Percentiles rank a stretch among this genome's conserved stretches.
Evolutionary conservation across 2,888 invertebrate species (phyloP).

Genomic region (Amiota communis): DNA sequence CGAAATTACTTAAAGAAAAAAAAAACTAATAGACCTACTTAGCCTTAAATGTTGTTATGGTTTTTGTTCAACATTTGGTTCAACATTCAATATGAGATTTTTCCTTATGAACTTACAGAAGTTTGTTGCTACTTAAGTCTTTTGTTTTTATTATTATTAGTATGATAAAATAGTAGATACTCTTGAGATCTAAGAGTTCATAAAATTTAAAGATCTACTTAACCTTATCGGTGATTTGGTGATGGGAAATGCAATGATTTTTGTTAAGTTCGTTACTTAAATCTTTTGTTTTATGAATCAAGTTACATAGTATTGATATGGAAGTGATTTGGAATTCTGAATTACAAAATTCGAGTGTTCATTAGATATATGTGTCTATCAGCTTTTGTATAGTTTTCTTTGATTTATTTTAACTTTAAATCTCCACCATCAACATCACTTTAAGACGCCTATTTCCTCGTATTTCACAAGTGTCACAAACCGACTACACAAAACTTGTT

Average conservation of each 20-base stretch:
- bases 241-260: background rate
- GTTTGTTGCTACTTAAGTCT: background rate
- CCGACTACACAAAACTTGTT: background rate
- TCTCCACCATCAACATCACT: background rate
- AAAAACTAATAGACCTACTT: conserved; percentile 18
- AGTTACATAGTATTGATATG: too few relatives aligned
- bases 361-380: too few relatives aligned
- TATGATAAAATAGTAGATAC: background rate
- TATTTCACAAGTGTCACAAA: conserved; percentile 23
- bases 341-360: too few relatives aligned
- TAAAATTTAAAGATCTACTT: conserved; percentile 2
- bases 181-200: background rate
- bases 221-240: background rate
- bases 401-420: background rate
- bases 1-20: conserved; percentile 11
- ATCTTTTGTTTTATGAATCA: background rate
- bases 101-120: background rate
- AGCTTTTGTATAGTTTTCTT: background rate
- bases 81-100: too few relatives aligned
- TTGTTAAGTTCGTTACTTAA: background rate
- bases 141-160: background rate
- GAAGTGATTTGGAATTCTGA: too few relatives aligned
- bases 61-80: background rate
- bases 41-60: conserved; percentile 6
- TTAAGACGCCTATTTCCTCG: background rate